These are phyloP conservation scores for Theonella swinhoei DNA, from an alignment of 37 sponge, comb jelly and placozoan genomes.

Conservation along the genomic window DNA sequence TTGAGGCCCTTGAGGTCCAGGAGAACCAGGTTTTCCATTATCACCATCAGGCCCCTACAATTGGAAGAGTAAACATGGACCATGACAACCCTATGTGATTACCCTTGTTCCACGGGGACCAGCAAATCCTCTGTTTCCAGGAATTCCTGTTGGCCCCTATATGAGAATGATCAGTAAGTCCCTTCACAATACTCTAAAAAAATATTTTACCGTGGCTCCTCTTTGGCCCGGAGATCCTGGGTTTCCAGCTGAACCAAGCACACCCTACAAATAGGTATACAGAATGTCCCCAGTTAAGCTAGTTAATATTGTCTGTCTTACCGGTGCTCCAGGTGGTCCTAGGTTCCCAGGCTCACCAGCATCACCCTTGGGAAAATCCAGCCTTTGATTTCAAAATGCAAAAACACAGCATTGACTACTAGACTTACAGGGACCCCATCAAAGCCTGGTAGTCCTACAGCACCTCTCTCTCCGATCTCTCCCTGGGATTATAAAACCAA, in stretches of 20 bases:
- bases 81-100: slow-evolving; percentile 16
- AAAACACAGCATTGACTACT: background rate
- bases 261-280: slow-evolving; percentile 15
- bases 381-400: background rate
- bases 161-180: background rate
- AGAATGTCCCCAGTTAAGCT: background rate
- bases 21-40: background rate
- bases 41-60: slow-evolving; percentile 10
- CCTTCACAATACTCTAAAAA: background rate
- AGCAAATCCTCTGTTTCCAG: slow-evolving; percentile 48
- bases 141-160: slow-evolving; percentile 33
- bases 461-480: slow-evolving; percentile 36
- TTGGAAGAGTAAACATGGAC: background rate
- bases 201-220: slow-evolving; percentile 22
- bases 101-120: slow-evolving; percentile 41
- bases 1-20: slow-evolving; percentile 3
- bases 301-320: slow-evolving; percentile 4
- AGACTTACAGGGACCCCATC: slow-evolving; percentile 42
- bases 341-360: slow-evolving; percentile 51
- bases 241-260: slow-evolving; percentile 33
- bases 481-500: slow-evolving; percentile 24
- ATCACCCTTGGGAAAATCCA: slow-evolving; percentile 35
- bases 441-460: slow-evolving; percentile 44
- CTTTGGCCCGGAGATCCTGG: slow-evolving; percentile 30
- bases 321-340: slow-evolving; percentile 55